phyloP scores from a whole-genome alignment of 2,888 invertebrate genomes.

The Andrena praecox region DNA sequence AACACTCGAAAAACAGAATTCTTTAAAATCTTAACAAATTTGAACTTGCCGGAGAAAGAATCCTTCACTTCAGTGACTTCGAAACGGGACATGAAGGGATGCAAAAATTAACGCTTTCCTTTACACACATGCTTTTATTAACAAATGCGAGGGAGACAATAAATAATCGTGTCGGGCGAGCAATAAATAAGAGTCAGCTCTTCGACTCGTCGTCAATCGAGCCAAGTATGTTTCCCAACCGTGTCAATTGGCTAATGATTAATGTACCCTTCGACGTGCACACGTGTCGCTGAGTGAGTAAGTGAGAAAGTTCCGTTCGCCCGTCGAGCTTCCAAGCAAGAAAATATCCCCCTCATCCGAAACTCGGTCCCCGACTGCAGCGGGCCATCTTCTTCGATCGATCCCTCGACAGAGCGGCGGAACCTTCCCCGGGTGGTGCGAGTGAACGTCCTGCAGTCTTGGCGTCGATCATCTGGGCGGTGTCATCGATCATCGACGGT shows the following conservation, averaged over 20 bases:
- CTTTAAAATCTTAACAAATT: too few relatives aligned
- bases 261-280: slow-evolving; percentile 27
- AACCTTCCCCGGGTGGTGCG: not conserved
- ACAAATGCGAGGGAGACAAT: slow-evolving; percentile 76
- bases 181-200: slow-evolving; percentile 73
- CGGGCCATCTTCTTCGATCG: not conserved
- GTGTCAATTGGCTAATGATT: slow-evolving; percentile 1
- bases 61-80: too few relatives aligned
- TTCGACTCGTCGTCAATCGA: slow-evolving; percentile 24
- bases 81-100: not conserved
- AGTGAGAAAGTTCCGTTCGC: not conserved
- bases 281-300: slow-evolving; percentile 30
- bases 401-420: slow-evolving; percentile 17
- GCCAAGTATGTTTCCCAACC: not conserved
- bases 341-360: not conserved
- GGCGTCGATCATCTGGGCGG: slow-evolving; percentile 20
- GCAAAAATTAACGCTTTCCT: not conserved
- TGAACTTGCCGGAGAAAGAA: too few relatives aligned
- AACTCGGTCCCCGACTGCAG: not conserved
- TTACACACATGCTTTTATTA: slow-evolving; percentile 77
- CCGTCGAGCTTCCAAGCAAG: not conserved
- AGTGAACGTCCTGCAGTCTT: slow-evolving; percentile 46
- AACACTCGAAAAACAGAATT: too few relatives aligned
- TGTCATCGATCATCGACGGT: slow-evolving; percentile 34
- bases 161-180: slow-evolving; percentile 75